Evolutionary conservation across 2,113 vertebrate species (phyloP).

Genomic region (Monarcha castaneiventris): DNA sequence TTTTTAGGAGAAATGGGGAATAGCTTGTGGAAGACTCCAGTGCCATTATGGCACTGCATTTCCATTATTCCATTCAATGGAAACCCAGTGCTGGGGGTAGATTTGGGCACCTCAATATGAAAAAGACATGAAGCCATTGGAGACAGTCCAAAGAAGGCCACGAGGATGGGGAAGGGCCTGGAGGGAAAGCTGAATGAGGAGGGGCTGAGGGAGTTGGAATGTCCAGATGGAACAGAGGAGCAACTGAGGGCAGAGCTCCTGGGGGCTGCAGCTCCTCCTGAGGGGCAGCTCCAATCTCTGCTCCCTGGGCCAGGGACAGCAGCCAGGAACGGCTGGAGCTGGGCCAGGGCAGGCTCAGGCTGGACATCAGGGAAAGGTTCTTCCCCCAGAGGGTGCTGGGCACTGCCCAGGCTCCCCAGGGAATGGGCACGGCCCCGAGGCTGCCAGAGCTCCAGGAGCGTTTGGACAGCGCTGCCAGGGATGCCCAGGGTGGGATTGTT

Average conservation of each 20-base stretch:
- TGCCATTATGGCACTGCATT: neutral
- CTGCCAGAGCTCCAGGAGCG: neutral
- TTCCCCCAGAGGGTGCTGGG: neutral
- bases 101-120: neutral
- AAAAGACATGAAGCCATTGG: accelerated
- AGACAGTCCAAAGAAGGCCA: neutral
- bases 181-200: neutral
- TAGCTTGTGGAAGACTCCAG: neutral
- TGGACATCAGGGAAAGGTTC: neutral
- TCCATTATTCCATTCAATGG: neutral
- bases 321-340: neutral
- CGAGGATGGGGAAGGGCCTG: accelerated
- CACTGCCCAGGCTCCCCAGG: neutral
- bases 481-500: neutral
- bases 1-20: accelerated
- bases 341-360: neutral
- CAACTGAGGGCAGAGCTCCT: neutral
- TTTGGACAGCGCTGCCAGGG: neutral
- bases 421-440: neutral
- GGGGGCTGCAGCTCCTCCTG: neutral
- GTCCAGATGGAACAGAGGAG: neutral
- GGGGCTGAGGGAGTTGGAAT: neutral
- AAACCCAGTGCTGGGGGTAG: neutral
- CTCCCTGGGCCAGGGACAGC: neutral
- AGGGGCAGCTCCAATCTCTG: neutral